phyloP scores from a whole-genome alignment of 2,888 invertebrate genomes.

The Sarcophaga carnaria region DNA sequence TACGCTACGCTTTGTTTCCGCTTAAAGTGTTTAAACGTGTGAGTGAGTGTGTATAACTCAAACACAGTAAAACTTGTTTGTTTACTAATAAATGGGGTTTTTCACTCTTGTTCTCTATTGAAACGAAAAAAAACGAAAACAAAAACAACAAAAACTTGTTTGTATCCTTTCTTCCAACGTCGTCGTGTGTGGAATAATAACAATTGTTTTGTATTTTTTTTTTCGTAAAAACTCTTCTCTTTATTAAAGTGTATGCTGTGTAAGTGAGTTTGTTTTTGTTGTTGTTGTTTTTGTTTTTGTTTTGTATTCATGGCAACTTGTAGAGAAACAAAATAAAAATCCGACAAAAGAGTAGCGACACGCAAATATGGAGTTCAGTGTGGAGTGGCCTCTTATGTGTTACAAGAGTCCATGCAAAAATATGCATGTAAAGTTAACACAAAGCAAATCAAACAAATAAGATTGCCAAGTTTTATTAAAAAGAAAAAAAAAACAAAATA shows the following conservation, averaged over 20 bases:
- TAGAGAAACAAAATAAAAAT: constrained; percentile 7
- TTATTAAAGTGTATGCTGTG: no score
- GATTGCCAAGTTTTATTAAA: no score
- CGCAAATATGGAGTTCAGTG: constrained; percentile 55
- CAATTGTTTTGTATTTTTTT: constrained; percentile 12
- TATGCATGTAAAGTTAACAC: neutral
- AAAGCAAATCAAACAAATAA: neutral
- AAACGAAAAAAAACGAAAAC: neutral
- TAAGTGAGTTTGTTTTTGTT: neutral
- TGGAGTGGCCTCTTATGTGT: constrained; percentile 70
- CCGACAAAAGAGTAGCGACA: constrained; percentile 25
- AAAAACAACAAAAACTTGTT: neutral
- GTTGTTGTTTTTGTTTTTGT: neutral
- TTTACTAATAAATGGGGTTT: constrained; percentile 3
- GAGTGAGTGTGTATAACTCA: no score
- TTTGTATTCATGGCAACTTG: constrained; percentile 31
- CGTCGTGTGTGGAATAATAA: constrained; percentile 17
- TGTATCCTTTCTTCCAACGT: constrained; percentile 54
- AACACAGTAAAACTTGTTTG: constrained; percentile 15
- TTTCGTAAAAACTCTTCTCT: no score
- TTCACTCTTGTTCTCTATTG: neutral
- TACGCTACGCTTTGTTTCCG: no score
- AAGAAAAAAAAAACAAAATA: no score
- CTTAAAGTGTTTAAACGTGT: no score
- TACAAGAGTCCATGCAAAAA: constrained; percentile 53